These are phyloP conservation scores for Centropyge bicolor DNA, from an alignment of 2,797 vertebrate species.

Conservation along the genomic window DNA sequence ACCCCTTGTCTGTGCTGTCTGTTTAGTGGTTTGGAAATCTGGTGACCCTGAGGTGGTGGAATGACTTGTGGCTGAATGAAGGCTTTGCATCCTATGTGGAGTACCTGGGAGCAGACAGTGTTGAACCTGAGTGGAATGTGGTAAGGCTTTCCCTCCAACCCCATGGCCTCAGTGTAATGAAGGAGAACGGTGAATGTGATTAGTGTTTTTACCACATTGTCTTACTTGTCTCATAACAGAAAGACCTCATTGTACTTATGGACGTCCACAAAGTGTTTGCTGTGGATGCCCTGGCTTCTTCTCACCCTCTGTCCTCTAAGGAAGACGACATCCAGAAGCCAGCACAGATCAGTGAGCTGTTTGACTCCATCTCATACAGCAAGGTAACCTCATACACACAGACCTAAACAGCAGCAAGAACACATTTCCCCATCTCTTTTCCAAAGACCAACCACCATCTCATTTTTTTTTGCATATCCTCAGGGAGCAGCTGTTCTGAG, in stretches of 20 bases:
- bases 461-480: neutral
- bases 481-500: conserved; percentile 93
- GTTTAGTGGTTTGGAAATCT: conserved; percentile 96
- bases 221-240: conserved; percentile 60
- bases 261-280: conserved; percentile 79
- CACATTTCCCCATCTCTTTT: neutral
- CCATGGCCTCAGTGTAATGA: neutral
- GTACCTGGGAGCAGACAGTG: conserved; percentile 88
- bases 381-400: conserved; percentile 63
- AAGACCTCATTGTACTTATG: conserved; percentile 78
- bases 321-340: conserved; percentile 88
- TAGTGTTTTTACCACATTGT: neutral
- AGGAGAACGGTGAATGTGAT: neutral
- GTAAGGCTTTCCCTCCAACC: conserved; percentile 78
- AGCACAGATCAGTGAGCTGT: conserved; percentile 90
- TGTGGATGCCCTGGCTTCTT: conserved; percentile 87
- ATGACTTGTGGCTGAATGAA: conserved; percentile 97
- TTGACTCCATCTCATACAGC: conserved; percentile 89
- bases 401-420: neutral
- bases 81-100: conserved; percentile 96
- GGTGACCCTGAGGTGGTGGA: conserved; percentile 96
- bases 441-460: neutral
- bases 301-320: conserved; percentile 88
- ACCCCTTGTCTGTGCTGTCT: neutral
- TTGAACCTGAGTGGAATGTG: conserved; percentile 86